Evolutionary conservation across 2,888 invertebrate genomes (phyloP).

Genomic region (Neocrepidodera transversa): DNA sequence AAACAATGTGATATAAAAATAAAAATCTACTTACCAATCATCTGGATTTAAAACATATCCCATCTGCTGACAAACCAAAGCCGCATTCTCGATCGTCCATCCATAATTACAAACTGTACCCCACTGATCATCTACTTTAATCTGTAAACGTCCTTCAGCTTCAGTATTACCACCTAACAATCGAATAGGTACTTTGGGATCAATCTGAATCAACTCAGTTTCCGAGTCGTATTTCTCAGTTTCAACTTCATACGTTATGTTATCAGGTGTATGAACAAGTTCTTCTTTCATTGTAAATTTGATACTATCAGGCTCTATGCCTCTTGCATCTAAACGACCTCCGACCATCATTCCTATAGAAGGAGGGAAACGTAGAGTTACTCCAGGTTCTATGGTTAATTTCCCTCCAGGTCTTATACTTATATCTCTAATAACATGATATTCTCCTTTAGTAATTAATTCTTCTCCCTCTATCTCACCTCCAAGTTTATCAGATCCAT

Average conservation of each 20-base stretch:
- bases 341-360: constrained; percentile 97
- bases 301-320: constrained; percentile 80
- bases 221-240: constrained; percentile 59
- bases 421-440: constrained; percentile 92
- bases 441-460: constrained; percentile 81
- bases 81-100: constrained; percentile 92
- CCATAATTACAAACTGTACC: constrained; percentile 97
- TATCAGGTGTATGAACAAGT: constrained; percentile 69
- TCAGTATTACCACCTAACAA: constrained; percentile 81
- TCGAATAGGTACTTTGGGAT: constrained; percentile 75
- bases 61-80: constrained; percentile 93
- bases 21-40: constrained; percentile 69
- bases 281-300: constrained; percentile 81
- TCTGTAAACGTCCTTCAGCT: constrained; percentile 87
- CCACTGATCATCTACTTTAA: constrained; percentile 87
- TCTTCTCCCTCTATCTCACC: constrained; percentile 94
- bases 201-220: constrained; percentile 68
- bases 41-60: constrained; percentile 91
- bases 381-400: constrained; percentile 86
- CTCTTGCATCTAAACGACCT: constrained; percentile 85
- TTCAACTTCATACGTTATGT: constrained; percentile 67
- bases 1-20: background rate
- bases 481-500: constrained; percentile 74
- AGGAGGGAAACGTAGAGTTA: constrained; percentile 88
- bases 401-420: constrained; percentile 93